phyloP scores from a whole-genome alignment of 2,113 vertebrate species.

The Rhegmatorhina hoffmannsi region DNA sequence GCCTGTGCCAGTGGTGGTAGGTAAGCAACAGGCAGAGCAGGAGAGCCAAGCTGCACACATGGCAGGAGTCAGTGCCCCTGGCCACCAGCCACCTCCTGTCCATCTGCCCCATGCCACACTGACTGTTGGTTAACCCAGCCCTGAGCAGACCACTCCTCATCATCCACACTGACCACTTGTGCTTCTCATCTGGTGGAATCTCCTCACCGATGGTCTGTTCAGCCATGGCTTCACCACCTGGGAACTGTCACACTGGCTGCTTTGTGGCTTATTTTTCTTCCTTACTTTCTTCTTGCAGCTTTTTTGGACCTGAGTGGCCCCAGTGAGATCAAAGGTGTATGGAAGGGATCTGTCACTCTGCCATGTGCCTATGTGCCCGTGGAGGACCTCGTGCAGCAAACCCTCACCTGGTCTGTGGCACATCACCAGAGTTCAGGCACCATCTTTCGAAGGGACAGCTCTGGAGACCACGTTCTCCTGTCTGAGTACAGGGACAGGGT shows the following conservation, averaged over 20 bases:
- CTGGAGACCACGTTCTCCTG: constrained; percentile 50
- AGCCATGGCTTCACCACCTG: rapidly evolving
- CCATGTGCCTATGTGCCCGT: constrained; percentile 59
- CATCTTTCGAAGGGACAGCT: constrained; percentile 49
- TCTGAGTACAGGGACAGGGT: constrained; percentile 51
- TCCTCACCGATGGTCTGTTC: background rate
- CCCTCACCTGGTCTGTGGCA: constrained; percentile 42
- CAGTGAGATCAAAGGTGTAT: background rate
- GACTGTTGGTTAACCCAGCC: background rate
- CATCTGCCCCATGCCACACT: rapidly evolving
- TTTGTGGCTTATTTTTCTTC: background rate
- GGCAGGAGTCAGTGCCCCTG: rapidly evolving
- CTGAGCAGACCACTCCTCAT: background rate
- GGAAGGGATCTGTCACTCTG: constrained; percentile 55
- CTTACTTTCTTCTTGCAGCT: background rate
- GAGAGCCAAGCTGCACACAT: rapidly evolving
- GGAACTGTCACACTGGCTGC: background rate
- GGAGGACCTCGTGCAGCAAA: constrained; percentile 39
- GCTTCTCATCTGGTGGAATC: background rate
- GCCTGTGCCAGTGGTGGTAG: background rate
- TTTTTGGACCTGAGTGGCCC: constrained; percentile 36
- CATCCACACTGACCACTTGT: rapidly evolving
- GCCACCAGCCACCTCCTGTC: too few species aligned
- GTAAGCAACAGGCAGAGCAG: background rate
- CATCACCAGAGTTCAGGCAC: background rate